Base-by-base conservation (phyloP, 2,888 invertebrate genomes). In the Eupithecia exiguata region DNA sequence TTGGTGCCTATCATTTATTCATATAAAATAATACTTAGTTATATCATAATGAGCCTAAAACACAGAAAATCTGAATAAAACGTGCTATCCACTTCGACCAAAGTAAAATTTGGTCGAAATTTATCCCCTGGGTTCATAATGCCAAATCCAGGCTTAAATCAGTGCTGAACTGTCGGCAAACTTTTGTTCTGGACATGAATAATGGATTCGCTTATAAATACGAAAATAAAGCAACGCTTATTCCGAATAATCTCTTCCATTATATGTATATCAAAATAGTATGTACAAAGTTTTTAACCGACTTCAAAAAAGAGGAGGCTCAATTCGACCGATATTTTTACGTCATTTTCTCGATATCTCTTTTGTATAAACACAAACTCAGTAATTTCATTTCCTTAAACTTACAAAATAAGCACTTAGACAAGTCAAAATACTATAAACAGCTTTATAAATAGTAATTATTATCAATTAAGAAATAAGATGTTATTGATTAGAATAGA, bases 161-260 rank as follows among this genome's bases (percentile, higher is more conserved):
- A 43, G 10, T 62, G 35, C 62, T 35, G 61, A 70, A 25, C 58
- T 58, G 25, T 25, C 25, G n/a, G 46, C 16, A 38, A 71, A 68
- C 58, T 74, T 68, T 74, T 70, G 68, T 74, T 71, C 66, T 12
- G 30, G 46, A 40, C 46, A 71, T 71, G 58, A 74, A 71, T 74
- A 71, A 74, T 74, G 70, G 53, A 40, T 61, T 58, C 58, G 62
- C 40, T 63, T 43, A 53, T 53, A 53, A 53, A 35, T 68, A 70
- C 46, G 30, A 21, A 72, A 74, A 70, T 43, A 38, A n/a, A 61
- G 40, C 16, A 30, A 58, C 58, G 58, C 35, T 38, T 43, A 35
- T 35, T 62, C 5, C 18, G 35, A 62, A 18, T 35, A 18, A 62
- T 58, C 25, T 58, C 21, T 25, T 25, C 12, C 25, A 58, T 58